Percentiles rank a stretch among this genome's conserved stretches.
These are phyloP conservation scores for Onychostoma macrolepis DNA, from an alignment of 2,113 vertebrate species.

Conservation along the genomic window DNA sequence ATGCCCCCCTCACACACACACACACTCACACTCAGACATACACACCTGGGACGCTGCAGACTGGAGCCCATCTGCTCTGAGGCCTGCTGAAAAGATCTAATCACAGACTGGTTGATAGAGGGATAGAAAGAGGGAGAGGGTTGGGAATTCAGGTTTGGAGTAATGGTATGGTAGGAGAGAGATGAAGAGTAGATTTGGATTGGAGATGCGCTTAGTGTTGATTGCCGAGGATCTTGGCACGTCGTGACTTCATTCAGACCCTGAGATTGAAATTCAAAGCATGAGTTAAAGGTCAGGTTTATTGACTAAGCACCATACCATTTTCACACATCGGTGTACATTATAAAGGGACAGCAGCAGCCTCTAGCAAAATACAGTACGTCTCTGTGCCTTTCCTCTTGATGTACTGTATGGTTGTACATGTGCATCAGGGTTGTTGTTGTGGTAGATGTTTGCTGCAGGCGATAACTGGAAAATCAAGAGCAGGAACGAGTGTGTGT, in stretches of 20 bases:
- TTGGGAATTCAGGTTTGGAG: not conserved
- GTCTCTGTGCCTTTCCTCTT: not conserved
- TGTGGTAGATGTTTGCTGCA: conserved; percentile 16
- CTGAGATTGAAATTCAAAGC: conserved; percentile 11
- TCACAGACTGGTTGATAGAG: conserved; percentile 34
- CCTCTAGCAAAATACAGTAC: conserved; percentile 1
- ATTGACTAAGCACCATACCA: not conserved
- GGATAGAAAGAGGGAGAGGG: conserved; percentile 18
- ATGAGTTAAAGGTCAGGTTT: conserved; percentile 24
- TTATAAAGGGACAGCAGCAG: conserved; percentile 31
- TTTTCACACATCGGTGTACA: conserved; percentile 9
- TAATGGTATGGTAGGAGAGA: not conserved
- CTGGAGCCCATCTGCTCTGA: conserved; percentile 29
- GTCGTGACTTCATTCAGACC: not conserved
- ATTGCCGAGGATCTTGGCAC: conserved; percentile 12
- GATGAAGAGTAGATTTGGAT: conserved; percentile 17
- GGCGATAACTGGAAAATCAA: conserved; percentile 8
- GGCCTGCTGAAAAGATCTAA: conserved; percentile 32
- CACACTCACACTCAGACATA: not conserved
- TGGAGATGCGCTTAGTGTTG: conserved; percentile 7
- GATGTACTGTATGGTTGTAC: not conserved
- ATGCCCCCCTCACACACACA: not conserved
- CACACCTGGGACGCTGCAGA: conserved; percentile 29
- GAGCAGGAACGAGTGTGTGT: not conserved
- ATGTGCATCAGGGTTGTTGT: conserved; percentile 39